A percentile compares a stretch with the other conserved stretches of the same genome.
Evolutionary conservation across 2,888 invertebrate species (phyloP).

Genomic region (Heliconius ismenius): DNA sequence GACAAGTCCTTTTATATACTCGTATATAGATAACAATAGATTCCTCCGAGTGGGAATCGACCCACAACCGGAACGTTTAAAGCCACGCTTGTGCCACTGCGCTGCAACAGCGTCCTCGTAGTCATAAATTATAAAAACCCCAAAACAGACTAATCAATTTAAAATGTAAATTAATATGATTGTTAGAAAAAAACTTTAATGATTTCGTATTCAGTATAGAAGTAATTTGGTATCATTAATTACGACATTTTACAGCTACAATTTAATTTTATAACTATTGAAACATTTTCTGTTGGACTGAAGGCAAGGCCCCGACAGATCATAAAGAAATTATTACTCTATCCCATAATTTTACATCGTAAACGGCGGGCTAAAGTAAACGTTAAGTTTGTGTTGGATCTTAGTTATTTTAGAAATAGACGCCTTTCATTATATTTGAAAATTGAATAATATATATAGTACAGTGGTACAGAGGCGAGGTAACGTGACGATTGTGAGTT

Average conservation of each 20-base stretch:
- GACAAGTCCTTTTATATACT: too few species aligned
- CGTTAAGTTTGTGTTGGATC: conserved; percentile 37
- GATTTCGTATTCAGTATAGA: conserved; percentile 66
- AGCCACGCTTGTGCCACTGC: too few species aligned
- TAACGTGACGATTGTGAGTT: too few species aligned
- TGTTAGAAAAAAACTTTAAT: conserved; percentile 57
- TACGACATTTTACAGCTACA: conserved; percentile 71
- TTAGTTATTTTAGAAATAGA: conserved; percentile 25
- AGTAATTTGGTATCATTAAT: conserved; percentile 79
- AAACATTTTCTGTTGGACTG: conserved; percentile 68
- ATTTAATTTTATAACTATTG: conserved; percentile 73
- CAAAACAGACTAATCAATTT: conserved; percentile 57
- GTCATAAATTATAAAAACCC: conserved; percentile 44
- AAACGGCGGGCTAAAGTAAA: conserved; percentile 57
- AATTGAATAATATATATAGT: not conserved
- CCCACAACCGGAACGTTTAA: too few species aligned
- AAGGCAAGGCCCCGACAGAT: conserved; percentile 55
- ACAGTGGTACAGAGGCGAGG: too few species aligned
- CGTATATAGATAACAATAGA: too few species aligned
- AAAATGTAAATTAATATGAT: conserved; percentile 56
- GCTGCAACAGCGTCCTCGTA: too few species aligned
- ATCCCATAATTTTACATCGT: conserved; percentile 65
- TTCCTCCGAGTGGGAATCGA: too few species aligned
- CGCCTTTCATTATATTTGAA: conserved; percentile 24
- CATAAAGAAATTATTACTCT: conserved; percentile 69